A percentile compares a stretch with the other conserved stretches of the same genome.
Conservation (phyloP, 2,797 vertebrate species). For the Tenualosa thibaudeaui region DNA sequence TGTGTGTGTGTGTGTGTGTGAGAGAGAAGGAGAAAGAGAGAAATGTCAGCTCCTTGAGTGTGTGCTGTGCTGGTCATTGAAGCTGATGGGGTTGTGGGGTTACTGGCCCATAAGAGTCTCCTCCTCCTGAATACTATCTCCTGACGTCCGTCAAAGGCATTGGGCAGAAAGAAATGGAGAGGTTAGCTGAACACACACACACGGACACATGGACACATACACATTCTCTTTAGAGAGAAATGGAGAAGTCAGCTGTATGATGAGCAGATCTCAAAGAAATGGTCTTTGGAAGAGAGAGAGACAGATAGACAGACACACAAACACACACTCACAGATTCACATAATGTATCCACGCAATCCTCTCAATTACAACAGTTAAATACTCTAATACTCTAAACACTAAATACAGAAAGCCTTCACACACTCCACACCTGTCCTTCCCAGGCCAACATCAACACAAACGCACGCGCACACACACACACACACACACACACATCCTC, state of each 20-base stretch:
- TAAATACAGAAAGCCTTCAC: neutral
- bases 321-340: too few relatives aligned
- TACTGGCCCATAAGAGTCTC: neutral
- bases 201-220: too few relatives aligned
- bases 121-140: neutral
- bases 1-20: neutral
- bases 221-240: too few relatives aligned
- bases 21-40: neutral
- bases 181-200: too few relatives aligned
- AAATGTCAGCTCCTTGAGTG: neutral
- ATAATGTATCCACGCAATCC: too few relatives aligned
- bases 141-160: neutral
- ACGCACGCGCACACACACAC: neutral
- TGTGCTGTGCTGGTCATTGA: neutral
- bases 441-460: neutral
- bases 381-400: too few relatives aligned
- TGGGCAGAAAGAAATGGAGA: too few relatives aligned
- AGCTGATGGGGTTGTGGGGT: neutral
- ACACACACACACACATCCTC: too few relatives aligned
- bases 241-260: too few relatives aligned
- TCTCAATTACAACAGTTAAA: too few relatives aligned
- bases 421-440: neutral
- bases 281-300: too few relatives aligned
- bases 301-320: neutral
- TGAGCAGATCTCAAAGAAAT: too few relatives aligned